These are phyloP conservation scores for Sceliomorpha sp. DNA, from an alignment of 2,888 invertebrate genomes.

Conservation along the genomic window DNA sequence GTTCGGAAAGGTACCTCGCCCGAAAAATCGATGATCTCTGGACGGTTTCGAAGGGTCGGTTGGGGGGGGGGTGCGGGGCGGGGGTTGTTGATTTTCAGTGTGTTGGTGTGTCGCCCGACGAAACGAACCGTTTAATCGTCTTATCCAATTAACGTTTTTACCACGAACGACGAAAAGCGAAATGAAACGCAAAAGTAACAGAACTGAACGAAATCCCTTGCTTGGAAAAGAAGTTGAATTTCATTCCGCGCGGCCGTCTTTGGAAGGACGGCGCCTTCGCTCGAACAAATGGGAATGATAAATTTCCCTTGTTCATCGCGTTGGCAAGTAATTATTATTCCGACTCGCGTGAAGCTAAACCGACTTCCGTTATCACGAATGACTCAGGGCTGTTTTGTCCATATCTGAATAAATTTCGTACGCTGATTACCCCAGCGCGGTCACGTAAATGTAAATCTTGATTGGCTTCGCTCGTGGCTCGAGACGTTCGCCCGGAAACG, in stretches of 20 bases:
- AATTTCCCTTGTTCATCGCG: conserved; percentile 11
- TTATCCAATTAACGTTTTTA: no score
- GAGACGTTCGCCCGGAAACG: not conserved
- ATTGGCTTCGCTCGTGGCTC: conserved; percentile 3
- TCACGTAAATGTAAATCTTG: conserved; percentile 42
- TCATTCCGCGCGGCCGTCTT: no score
- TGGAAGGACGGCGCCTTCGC: conserved; percentile 9
- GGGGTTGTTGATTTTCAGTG: no score
- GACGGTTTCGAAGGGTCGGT: no score
- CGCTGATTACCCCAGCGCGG: conserved; percentile 12
- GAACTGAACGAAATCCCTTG: not conserved
- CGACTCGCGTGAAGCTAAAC: conserved; percentile 23
- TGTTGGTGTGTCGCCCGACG: no score
- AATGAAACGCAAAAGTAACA: not conserved
- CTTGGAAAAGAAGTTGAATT: no score
- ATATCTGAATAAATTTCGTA: conserved; percentile 31
- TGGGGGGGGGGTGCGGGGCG: no score
- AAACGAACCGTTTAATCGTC: no score
- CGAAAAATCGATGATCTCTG: no score
- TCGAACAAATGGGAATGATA: conserved; percentile 23
- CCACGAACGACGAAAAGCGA: not conserved
- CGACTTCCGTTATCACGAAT: conserved; percentile 28
- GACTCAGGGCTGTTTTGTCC: conserved; percentile 40
- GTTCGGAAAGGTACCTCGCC: not conserved
- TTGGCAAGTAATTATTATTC: conserved; percentile 11